Evolutionary conservation across 2,113 vertebrate species (phyloP).

Genomic region (Psittacus erithacus): DNA sequence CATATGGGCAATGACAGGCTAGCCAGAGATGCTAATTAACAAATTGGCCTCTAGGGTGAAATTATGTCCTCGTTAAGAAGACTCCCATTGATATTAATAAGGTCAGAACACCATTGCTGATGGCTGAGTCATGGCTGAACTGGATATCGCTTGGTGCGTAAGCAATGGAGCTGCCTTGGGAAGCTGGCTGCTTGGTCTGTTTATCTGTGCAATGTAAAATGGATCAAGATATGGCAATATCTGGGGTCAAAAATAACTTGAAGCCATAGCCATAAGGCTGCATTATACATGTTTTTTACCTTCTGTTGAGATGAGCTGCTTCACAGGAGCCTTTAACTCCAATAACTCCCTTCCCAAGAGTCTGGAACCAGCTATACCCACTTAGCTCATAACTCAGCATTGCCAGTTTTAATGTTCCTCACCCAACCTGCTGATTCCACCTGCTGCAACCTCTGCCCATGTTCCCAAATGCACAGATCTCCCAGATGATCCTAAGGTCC

Average conservation of each 20-base stretch:
- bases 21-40: slow-evolving; percentile 4
- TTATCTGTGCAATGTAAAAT: not conserved
- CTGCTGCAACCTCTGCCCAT: not conserved
- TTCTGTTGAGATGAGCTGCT: not conserved
- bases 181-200: not conserved
- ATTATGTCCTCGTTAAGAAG: slow-evolving; percentile 36
- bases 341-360: not conserved
- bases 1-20: slow-evolving; percentile 11
- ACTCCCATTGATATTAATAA: slow-evolving; percentile 20
- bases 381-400: not conserved
- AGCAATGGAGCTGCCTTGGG: not conserved
- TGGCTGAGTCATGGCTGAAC: slow-evolving; percentile 39
- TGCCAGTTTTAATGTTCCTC: not conserved
- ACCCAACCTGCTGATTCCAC: not conserved
- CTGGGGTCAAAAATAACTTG: not conserved
- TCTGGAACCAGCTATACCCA: not conserved
- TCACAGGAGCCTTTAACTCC: not conserved
- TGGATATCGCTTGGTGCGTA: not conserved
- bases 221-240: not conserved
- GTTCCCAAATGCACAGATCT: not conserved
- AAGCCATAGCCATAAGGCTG: not conserved
- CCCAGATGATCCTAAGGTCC: not conserved
- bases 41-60: slow-evolving; percentile 37
- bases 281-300: not conserved
- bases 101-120: slow-evolving; percentile 27